Percentiles rank a stretch among this genome's conserved stretches.
phyloP scores from a whole-genome alignment of 2,797 vertebrate genomes.

The Tiaroga cobitis region DNA sequence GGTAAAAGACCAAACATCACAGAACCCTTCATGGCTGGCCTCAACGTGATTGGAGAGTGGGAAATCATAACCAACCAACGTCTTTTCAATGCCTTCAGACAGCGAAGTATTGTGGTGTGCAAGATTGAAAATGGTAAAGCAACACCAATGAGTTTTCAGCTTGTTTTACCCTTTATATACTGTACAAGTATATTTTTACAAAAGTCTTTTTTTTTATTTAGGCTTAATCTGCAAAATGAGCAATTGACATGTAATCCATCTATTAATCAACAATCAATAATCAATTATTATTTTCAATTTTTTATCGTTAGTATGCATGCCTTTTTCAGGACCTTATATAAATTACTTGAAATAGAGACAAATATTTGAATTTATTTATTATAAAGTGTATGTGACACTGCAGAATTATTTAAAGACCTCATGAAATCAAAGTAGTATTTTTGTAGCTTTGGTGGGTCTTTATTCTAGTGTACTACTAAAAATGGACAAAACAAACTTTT shows the following conservation, averaged over 20 bases:
- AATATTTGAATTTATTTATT: not conserved
- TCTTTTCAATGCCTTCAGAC: constrained; percentile 75
- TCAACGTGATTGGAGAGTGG: constrained; percentile 84
- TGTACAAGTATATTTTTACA: not conserved
- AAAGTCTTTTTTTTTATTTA: too few species aligned
- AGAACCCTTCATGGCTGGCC: constrained; percentile 83
- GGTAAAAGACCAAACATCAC: constrained; percentile 81
- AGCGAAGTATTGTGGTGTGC: constrained; percentile 86
- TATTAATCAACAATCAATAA: not conserved
- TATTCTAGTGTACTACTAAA: too few species aligned
- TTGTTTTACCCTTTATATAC: not conserved
- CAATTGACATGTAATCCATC: not conserved
- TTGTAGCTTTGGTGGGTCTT: too few species aligned
- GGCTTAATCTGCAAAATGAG: not conserved
- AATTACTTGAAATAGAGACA: not conserved
- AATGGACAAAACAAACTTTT: not conserved
- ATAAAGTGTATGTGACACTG: not conserved
- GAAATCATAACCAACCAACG: constrained; percentile 72
- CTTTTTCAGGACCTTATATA: not conserved
- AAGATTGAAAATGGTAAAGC: constrained; percentile 90
- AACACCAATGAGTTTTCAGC: not conserved
- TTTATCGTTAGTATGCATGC: not conserved
- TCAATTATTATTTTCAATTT: not conserved
- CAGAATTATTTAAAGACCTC: not conserved
- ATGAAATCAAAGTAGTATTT: not conserved